These are phyloP conservation scores for Drosophila emarginata DNA, from an alignment of 2,888 invertebrate species.

Conservation along the genomic window DNA sequence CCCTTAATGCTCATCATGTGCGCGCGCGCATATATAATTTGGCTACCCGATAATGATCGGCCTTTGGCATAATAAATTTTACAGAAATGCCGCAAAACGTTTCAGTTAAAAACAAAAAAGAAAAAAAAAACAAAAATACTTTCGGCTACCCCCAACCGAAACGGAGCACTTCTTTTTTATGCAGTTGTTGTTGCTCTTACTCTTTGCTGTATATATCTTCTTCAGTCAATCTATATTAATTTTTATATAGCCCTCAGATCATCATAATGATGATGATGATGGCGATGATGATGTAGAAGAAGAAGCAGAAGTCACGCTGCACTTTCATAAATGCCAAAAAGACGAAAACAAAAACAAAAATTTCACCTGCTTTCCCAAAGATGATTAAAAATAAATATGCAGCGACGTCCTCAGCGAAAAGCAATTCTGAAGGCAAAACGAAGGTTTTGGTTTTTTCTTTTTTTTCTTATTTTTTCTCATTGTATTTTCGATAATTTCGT, in stretches of 20 bases:
- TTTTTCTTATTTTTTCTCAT: constrained; percentile 29
- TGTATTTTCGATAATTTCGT: constrained; percentile 79
- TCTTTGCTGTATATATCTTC: constrained; percentile 55
- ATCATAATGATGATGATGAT: constrained; percentile 5
- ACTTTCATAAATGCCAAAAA: constrained; percentile 78
- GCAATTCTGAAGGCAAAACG: constrained; percentile 43
- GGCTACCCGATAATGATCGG: constrained; percentile 80
- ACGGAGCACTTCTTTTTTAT: not conserved
- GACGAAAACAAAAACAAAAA: constrained; percentile 33
- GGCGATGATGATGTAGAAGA: not conserved
- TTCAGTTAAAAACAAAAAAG: not conserved
- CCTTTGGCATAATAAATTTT: constrained; percentile 79
- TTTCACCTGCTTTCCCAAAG: constrained; percentile 81
- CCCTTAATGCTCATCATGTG: constrained; percentile 79
- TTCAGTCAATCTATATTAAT: constrained; percentile 79
- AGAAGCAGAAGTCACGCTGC: constrained; percentile 67
- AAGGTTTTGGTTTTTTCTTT: constrained; percentile 20
- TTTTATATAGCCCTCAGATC: constrained; percentile 58
- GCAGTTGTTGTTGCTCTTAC: constrained; percentile 23
- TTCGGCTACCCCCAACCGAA: constrained; percentile 42
- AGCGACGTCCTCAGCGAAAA: constrained; percentile 52
- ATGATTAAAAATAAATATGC: constrained; percentile 79
- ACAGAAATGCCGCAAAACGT: constrained; percentile 35
- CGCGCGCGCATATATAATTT: constrained; percentile 79
- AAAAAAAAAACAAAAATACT: constrained; percentile 48